Percentiles rank a stretch among this genome's conserved stretches.
phyloP scores from a whole-genome alignment of 2,797 vertebrate species.

The Tokudaia tokunoshimensis region DNA sequence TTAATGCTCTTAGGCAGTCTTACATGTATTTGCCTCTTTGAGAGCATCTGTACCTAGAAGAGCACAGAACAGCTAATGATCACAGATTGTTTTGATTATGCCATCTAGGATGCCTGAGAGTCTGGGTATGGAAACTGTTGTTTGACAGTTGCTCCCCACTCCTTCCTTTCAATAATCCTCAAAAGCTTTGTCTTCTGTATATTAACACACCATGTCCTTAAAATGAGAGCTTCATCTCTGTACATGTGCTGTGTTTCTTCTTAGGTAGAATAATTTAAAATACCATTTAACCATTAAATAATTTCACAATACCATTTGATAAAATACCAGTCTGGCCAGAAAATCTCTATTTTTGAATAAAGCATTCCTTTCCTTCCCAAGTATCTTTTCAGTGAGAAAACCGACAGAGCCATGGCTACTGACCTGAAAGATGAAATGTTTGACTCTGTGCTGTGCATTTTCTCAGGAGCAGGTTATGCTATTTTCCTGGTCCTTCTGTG shows the following conservation, averaged over 20 bases:
- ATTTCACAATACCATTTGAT: neutral
- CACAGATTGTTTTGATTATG: conserved; percentile 76
- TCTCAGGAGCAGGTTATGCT: conserved; percentile 61
- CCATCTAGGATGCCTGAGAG: conserved; percentile 70
- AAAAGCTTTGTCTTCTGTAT: neutral
- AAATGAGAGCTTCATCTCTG: conserved; percentile 48
- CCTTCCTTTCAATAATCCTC: conserved; percentile 63
- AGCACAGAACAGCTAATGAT: conserved; percentile 70
- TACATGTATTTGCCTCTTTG: conserved; percentile 81
- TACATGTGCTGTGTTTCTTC: conserved; percentile 5
- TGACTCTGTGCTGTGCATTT: conserved; percentile 50
- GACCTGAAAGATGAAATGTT: conserved; percentile 77
- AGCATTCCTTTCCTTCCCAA: conserved; percentile 59
- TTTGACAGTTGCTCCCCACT: conserved; percentile 61
- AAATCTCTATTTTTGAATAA: conserved; percentile 59
- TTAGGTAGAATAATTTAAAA: neutral
- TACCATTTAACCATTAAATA: conserved; percentile 1
- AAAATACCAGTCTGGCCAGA: conserved; percentile 29
- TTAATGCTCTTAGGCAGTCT: conserved; percentile 82
- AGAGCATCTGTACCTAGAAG: conserved; percentile 62
- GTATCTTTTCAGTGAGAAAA: conserved; percentile 63
- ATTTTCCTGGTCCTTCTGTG: conserved; percentile 41
- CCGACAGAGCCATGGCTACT: conserved; percentile 13
- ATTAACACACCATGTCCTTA: conserved; percentile 51
- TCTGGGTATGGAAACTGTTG: conserved; percentile 25